Conservation (phyloP, 2,797 vertebrate genomes). For the Chelidonichthys spinosus region DNA sequence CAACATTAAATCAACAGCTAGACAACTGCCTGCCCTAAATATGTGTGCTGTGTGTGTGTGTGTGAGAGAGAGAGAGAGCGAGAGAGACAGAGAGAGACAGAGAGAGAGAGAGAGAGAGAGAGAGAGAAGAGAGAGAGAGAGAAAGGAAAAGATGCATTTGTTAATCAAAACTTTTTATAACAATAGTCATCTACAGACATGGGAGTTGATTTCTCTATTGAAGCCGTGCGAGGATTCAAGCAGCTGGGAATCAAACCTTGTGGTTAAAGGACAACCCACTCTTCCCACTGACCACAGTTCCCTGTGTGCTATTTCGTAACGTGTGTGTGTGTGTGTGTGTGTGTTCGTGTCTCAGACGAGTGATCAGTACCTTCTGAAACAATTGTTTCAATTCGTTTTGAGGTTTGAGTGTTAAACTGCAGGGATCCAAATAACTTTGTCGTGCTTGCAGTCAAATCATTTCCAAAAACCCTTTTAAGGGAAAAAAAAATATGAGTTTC, state of each 20-base stretch:
- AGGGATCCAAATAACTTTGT: neutral
- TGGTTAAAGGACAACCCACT: too few relatives aligned
- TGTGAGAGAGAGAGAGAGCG: neutral
- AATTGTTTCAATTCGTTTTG: neutral
- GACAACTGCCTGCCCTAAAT: conserved; percentile 52
- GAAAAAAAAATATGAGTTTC: conserved; percentile 26
- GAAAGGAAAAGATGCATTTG: neutral
- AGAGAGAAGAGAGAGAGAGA: neutral
- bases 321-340: too few relatives aligned
- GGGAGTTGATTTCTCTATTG: too few relatives aligned
- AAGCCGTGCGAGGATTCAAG: too few relatives aligned
- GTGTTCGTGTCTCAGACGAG: neutral
- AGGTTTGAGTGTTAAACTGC: neutral
- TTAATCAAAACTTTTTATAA: too few relatives aligned
- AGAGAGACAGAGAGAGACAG: neutral
- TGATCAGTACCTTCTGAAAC: neutral
- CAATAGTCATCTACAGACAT: too few relatives aligned
- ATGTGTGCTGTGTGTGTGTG: conserved; percentile 27
- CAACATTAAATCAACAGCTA: conserved; percentile 78
- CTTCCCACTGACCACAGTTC: too few relatives aligned
- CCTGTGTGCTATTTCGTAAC: too few relatives aligned
- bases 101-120: neutral
- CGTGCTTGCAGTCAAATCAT: conserved; percentile 21
- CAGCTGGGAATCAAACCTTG: too few relatives aligned
- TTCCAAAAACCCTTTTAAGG: conserved; percentile 38